Evolutionary conservation across 2,797 vertebrate species (phyloP).

Genomic region (Huso huso): DNA sequence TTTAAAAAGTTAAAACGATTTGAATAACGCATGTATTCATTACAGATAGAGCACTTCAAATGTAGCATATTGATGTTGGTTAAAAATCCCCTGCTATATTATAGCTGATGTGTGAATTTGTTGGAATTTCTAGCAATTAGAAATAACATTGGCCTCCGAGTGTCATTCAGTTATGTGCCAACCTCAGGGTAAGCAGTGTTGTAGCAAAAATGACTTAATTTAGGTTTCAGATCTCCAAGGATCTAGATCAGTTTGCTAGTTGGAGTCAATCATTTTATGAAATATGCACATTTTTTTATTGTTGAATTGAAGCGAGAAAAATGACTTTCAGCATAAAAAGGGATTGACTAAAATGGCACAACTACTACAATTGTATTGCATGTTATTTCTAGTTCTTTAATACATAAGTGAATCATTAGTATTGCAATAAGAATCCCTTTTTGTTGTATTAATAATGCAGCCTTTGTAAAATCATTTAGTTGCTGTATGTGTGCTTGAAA

Average conservation of each 20-base stretch:
- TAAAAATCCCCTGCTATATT: constrained; percentile 29
- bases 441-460: too few species aligned
- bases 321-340: background rate
- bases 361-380: too few species aligned
- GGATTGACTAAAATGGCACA: too few species aligned
- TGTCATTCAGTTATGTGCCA: constrained; percentile 17
- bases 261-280: constrained; percentile 36
- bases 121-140: constrained; percentile 38
- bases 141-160: constrained; percentile 23
- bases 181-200: constrained; percentile 31
- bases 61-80: constrained; percentile 29
- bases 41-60: constrained; percentile 19
- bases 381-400: too few species aligned
- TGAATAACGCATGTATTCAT: constrained; percentile 26
- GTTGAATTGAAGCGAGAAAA: constrained; percentile 37
- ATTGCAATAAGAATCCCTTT: too few species aligned
- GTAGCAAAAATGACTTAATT: constrained; percentile 42
- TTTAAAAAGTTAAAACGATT: too few species aligned
- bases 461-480: too few species aligned
- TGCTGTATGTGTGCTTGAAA: too few species aligned
- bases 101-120: constrained; percentile 35
- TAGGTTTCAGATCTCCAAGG: constrained; percentile 47
- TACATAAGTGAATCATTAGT: too few species aligned
- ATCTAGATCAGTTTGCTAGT: constrained; percentile 44
- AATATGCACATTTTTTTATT: constrained; percentile 20